Conservation (phyloP, 1,140 invertebrate species). For the Zaprionus davidi region DNA sequence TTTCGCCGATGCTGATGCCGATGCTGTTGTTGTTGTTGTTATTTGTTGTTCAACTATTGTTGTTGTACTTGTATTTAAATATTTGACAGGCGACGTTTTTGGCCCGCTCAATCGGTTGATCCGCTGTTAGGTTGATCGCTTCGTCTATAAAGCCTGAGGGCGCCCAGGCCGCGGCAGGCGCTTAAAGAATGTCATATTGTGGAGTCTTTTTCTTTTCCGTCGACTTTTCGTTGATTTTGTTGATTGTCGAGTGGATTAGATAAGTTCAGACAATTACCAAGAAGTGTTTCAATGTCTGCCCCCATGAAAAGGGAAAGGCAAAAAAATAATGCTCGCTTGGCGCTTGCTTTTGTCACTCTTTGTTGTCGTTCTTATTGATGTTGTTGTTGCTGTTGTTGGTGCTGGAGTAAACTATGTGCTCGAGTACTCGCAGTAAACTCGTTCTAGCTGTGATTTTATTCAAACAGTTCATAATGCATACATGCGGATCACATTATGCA, state of each 20-base stretch:
- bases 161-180: slow-evolving; percentile 55
- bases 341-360: slow-evolving; percentile 54
- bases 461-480: slow-evolving; percentile 54
- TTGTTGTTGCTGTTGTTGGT: slow-evolving; percentile 29
- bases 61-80: slow-evolving; percentile 52
- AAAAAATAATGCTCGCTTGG: slow-evolving; percentile 50
- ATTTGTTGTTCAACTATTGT: slow-evolving; percentile 22
- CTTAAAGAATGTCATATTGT: slow-evolving; percentile 72
- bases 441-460: slow-evolving; percentile 53
- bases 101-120: slow-evolving; percentile 1
- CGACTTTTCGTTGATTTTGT: slow-evolving; percentile 56
- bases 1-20: background rate
- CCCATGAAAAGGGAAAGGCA: slow-evolving; percentile 74
- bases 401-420: slow-evolving; percentile 51
- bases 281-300: slow-evolving; percentile 67
- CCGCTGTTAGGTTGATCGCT: background rate
- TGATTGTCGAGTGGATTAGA: slow-evolving; percentile 72
- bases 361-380: slow-evolving; percentile 41
- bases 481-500: slow-evolving; percentile 30
- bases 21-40: slow-evolving; percentile 31
- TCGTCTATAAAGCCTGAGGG: slow-evolving; percentile 43
- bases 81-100: slow-evolving; percentile 70
- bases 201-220: slow-evolving; percentile 33
- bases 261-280: slow-evolving; percentile 63
- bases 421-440: slow-evolving; percentile 52